A percentile compares a stretch with the other conserved stretches of the same genome.
Evolutionary conservation across 2,888 invertebrate species (phyloP).

Genomic region (Azorinus chamasolen): DNA sequence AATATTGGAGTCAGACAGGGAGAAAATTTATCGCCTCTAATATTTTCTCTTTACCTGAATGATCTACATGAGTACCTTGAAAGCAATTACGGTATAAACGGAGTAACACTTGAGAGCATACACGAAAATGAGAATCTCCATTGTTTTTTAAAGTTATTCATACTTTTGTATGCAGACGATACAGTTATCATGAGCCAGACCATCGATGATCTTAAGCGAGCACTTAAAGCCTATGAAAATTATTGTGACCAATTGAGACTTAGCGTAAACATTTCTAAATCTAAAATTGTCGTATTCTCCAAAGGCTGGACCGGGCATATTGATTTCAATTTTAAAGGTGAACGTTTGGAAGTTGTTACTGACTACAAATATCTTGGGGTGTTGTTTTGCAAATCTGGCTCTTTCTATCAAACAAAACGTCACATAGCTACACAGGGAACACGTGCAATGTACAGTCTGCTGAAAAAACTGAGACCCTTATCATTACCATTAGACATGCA

Average conservation of each 20-base stretch:
- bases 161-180: constrained; percentile 25
- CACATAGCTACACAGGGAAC: constrained; percentile 11
- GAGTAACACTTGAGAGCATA: neutral
- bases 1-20: constrained; percentile 19
- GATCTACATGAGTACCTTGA: neutral
- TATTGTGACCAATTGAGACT: constrained; percentile 22
- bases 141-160: constrained; percentile 27
- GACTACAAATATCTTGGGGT: constrained; percentile 37
- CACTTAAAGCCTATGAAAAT: constrained; percentile 2
- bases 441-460: constrained; percentile 11
- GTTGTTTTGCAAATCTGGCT: neutral
- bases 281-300: constrained; percentile 18
- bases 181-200: constrained; percentile 12
- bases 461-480: constrained; percentile 12
- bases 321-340: constrained; percentile 2
- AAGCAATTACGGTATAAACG: neutral
- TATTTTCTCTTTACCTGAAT: constrained; percentile 22
- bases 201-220: constrained; percentile 3
- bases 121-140: neutral
- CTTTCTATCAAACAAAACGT: constrained; percentile 13
- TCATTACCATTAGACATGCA: constrained; percentile 22
- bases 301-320: neutral
- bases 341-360: constrained; percentile 6
- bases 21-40: constrained; percentile 23
- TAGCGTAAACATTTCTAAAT: constrained; percentile 18